Evolutionary conservation across 2,888 invertebrate genomes (phyloP).

Genomic region (Sphecodes monilicornis): DNA sequence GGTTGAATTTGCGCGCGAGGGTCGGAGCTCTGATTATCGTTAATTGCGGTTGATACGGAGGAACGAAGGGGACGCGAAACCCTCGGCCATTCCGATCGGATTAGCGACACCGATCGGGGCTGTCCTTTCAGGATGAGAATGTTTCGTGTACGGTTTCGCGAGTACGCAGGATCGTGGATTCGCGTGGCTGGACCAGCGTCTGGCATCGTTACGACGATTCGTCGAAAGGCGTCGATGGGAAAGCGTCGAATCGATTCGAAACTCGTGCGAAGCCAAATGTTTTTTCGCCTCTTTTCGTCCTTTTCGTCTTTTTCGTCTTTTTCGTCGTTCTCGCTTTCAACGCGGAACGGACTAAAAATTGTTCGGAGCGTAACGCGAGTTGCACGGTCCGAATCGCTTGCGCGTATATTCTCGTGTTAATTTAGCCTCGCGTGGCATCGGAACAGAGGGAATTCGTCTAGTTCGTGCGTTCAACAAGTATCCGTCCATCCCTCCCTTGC

Average conservation of each 20-base stretch:
- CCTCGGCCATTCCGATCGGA: conserved; percentile 71
- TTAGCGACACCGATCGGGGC: conserved; percentile 66
- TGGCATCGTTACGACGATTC: conserved; percentile 23
- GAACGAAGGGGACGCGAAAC: conserved; percentile 48
- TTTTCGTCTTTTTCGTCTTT: background rate
- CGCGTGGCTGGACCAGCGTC: background rate
- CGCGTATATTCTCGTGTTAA: conserved; percentile 35
- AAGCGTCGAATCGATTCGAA: background rate
- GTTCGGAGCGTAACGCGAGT: conserved; percentile 1
- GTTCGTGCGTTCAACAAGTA: conserved; percentile 74
- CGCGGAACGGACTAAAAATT: background rate
- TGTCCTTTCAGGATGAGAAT: conserved; percentile 4
- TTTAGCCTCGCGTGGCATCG: conserved; percentile 59
- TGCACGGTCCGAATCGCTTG: background rate
- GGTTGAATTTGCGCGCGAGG: conserved; percentile 52
- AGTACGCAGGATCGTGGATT: conserved; percentile 16
- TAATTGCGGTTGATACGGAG: conserved; percentile 68
- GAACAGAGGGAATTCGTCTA: conserved; percentile 68
- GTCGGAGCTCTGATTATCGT: conserved; percentile 68
- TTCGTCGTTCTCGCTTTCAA: background rate
- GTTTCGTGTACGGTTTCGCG: conserved; percentile 12
- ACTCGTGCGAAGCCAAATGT: background rate
- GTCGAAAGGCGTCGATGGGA: background rate
- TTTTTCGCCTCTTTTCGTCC: background rate
- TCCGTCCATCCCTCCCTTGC: conserved; percentile 63